A percentile compares a stretch with the other conserved stretches of the same genome.
These are phyloP conservation scores for Sinelater perroti DNA, from an alignment of 2,888 invertebrate species.

Conservation along the genomic window DNA sequence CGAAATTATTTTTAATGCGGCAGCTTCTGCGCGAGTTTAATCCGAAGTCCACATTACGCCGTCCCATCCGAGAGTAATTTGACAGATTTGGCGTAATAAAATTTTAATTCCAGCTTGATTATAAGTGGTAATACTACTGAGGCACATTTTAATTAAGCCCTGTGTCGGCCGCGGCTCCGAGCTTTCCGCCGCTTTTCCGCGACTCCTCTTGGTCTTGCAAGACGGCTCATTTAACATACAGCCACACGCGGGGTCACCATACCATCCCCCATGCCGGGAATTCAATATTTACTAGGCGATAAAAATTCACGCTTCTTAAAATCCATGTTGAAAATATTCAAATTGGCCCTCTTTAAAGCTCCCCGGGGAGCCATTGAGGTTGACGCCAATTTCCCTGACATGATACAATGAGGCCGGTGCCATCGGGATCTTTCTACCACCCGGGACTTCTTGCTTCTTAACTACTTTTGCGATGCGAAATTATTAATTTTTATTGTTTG, in stretches of 20 bases:
- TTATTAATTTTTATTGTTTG: constrained; percentile 39
- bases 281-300: constrained; percentile 60
- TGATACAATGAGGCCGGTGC: constrained; percentile 60
- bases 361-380: constrained; percentile 62
- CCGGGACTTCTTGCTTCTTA: constrained; percentile 57
- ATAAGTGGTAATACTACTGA: constrained; percentile 52
- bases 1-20: constrained; percentile 11
- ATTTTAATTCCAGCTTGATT: constrained; percentile 54
- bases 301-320: constrained; percentile 64
- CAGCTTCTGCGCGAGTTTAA: not conserved
- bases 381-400: constrained; percentile 65
- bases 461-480: constrained; percentile 38
- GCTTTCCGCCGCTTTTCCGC: constrained; percentile 51
- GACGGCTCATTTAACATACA: constrained; percentile 31
- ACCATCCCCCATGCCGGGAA: constrained; percentile 47
- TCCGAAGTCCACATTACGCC: constrained; percentile 1
- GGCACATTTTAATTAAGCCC: constrained; percentile 57
- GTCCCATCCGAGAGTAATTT: constrained; percentile 18
- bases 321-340: constrained; percentile 67
- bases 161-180: constrained; percentile 50
- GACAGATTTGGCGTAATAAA: constrained; percentile 47
- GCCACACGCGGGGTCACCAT: constrained; percentile 25
- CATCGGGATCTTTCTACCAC: constrained; percentile 53
- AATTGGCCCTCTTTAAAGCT: constrained; percentile 63
- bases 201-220: constrained; percentile 38